Evolutionary conservation across 2,113 vertebrate species (phyloP).

Genomic region (Andinoacara biseriatus): DNA sequence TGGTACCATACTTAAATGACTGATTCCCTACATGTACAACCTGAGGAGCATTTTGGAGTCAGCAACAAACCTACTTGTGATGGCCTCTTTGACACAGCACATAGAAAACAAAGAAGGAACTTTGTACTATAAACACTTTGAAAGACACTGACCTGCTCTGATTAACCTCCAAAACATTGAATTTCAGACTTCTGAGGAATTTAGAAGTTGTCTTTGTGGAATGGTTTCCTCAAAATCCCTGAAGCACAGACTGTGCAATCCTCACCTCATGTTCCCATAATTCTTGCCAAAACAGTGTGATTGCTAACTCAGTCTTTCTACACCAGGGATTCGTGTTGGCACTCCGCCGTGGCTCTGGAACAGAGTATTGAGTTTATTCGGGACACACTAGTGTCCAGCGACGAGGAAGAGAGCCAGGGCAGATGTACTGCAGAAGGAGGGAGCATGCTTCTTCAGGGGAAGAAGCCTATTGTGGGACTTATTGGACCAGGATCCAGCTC

Average conservation of each 20-base stretch:
- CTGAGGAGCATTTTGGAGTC: neutral
- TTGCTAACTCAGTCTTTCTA: conserved; percentile 2
- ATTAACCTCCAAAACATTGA: neutral
- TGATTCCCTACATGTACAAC: neutral
- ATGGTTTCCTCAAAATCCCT: neutral
- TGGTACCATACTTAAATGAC: neutral
- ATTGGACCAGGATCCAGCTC: conserved; percentile 98
- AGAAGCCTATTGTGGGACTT: conserved; percentile 97
- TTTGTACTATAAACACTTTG: neutral
- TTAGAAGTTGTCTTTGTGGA: neutral
- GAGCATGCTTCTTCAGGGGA: conserved; percentile 82
- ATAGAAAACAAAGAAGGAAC: neutral
- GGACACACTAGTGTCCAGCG: conserved; percentile 92
- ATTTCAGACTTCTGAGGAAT: conserved; percentile 8
- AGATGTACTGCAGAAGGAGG: conserved; percentile 82
- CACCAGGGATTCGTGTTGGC: conserved; percentile 95
- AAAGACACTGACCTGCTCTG: neutral
- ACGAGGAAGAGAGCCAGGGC: conserved; percentile 92
- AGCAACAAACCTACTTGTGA: neutral
- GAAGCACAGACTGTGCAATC: neutral
- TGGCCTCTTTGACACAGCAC: neutral
- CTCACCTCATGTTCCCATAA: neutral
- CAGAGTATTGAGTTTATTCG: conserved; percentile 99
- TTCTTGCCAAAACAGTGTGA: conserved; percentile 26
- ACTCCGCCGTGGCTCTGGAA: conserved; percentile 96